Conservation (phyloP, 1,140 invertebrate species). For the Camponotus vicinus region DNA sequence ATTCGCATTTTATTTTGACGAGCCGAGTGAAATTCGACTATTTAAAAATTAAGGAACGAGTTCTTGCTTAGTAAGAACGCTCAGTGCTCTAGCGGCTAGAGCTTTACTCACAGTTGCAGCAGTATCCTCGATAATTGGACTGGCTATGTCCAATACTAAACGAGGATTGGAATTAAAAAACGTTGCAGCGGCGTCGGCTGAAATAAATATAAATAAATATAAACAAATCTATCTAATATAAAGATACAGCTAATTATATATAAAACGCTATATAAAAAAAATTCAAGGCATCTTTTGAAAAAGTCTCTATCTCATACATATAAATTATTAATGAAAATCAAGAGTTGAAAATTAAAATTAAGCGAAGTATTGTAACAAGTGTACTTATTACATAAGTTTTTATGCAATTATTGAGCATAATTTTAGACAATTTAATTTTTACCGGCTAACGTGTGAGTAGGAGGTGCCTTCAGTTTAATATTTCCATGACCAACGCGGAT, state of each 20-base stretch:
- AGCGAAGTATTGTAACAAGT: not conserved
- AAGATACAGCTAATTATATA: not conserved
- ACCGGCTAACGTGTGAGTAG: conserved; percentile 83
- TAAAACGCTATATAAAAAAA: not conserved
- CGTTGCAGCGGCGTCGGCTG: conserved; percentile 88
- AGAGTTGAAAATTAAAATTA: not conserved
- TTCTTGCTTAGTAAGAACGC: conserved; percentile 87
- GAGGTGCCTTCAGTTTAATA: conserved; percentile 86
- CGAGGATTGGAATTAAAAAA: conserved; percentile 91
- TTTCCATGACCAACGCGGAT: conserved; percentile 88
- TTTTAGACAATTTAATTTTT: conserved; percentile 54
- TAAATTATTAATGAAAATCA: too few species aligned
- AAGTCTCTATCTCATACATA: too few species aligned
- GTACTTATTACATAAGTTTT: not conserved
- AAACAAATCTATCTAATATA: not conserved
- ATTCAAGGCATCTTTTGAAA: not conserved
- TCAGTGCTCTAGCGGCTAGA: conserved; percentile 87
- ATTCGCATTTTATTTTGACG: not conserved
- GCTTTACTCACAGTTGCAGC: conserved; percentile 87
- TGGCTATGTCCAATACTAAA: conserved; percentile 90
- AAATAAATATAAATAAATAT: conserved; percentile 64
- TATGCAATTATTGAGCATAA: not conserved
- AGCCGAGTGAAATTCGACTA: not conserved
- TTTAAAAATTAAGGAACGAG: conserved; percentile 82
- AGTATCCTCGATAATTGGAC: conserved; percentile 91